phyloP scores from a whole-genome alignment of 37 sponge, comb jelly and placozoan genomes.

The Spongilla lacustris region DNA sequence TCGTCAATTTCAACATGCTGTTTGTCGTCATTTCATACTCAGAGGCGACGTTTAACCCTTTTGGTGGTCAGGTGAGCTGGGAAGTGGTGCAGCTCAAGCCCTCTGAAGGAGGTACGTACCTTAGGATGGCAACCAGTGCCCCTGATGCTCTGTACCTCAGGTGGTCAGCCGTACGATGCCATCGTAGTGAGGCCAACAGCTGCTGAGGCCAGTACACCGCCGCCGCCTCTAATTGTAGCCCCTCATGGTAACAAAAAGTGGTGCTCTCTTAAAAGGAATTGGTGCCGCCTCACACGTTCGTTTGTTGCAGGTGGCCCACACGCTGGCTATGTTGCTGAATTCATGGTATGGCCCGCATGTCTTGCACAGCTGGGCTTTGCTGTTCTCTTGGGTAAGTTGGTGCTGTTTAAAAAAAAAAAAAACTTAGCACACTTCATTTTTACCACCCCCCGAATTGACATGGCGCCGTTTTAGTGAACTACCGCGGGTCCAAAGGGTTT shows the following conservation, averaged over 20 bases:
- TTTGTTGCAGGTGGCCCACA: conserved; percentile 86
- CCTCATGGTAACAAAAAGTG: too few species aligned
- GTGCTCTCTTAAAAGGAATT: too few species aligned
- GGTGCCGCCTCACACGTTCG: too few species aligned
- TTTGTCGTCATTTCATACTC: too few species aligned
- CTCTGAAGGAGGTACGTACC: too few species aligned
- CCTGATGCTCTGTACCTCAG: neutral
- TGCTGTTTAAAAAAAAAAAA: neutral
- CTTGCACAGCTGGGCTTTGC: conserved; percentile 72
- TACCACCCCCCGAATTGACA: too few species aligned
- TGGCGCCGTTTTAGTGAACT: conserved; percentile 94
- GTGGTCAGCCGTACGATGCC: conserved; percentile 51
- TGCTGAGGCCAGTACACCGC: neutral
- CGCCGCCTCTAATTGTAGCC: conserved; percentile 41
- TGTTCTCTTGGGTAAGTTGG: conserved; percentile 72
- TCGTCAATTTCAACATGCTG: too few species aligned
- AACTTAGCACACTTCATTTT: neutral
- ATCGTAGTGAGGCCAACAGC: conserved; percentile 31
- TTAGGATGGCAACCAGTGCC: too few species aligned
- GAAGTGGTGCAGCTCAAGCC: neutral
- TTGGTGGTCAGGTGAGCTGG: too few species aligned
- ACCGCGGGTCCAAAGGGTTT: conserved; percentile 89
- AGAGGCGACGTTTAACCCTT: too few species aligned
- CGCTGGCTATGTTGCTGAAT: conserved; percentile 36
- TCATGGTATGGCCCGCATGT: conserved; percentile 39